Base-by-base conservation (phyloP, 2,113 vertebrate species). In the Chrysemys picta region DNA sequence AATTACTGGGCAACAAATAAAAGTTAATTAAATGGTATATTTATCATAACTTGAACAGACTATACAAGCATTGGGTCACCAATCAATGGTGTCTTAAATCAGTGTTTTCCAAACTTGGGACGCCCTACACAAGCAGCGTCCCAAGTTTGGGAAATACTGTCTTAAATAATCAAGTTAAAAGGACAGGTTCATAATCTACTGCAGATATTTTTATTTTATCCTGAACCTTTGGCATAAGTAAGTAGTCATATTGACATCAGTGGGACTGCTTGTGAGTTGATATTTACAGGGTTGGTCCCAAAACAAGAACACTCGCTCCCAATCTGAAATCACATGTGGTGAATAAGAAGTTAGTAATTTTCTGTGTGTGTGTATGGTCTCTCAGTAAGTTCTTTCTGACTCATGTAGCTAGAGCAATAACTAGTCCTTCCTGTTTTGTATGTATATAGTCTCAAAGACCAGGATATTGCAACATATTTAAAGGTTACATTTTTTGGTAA, bases 391-490 rank as follows among this genome's bases (percentile, higher is more conserved):
- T 4, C 83, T 94, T 82, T 94, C 87, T 79, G 65, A 88, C 82
- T 89, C 4, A 0, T 1, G 24, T 2, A 22, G 5, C 92, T 95
- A 57, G 53, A 79, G 87, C 80, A 96, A 52, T 93, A 93, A 82
- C 1, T 8, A 0, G 0, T 79, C 78, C 86, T 95, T 89, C 84
- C 88, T 92, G 59, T 92, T 96, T 93, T 80, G 86, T 89, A 21
- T 91, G 88, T 93, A n/a, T 89, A 56, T 49, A 25, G 21, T 82
- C 1, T 89, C 83, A 92, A 81, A 95, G 82, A 83, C 84, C 80
- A 84, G 78, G 80, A 86, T 49, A 19, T 87, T 95, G 72, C 90
- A 93, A 82, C 93, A 80, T 75, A 50, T n/a, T 93, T 93, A 62
- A 24, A 42, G 82, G 21, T 92, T 96, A 88, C 86, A 81, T 72